Evolutionary conservation across 2,797 vertebrate species (phyloP), one percentile per base, ranked within the genome.

Genomic region (Sphenopsis melanotis): DNA sequence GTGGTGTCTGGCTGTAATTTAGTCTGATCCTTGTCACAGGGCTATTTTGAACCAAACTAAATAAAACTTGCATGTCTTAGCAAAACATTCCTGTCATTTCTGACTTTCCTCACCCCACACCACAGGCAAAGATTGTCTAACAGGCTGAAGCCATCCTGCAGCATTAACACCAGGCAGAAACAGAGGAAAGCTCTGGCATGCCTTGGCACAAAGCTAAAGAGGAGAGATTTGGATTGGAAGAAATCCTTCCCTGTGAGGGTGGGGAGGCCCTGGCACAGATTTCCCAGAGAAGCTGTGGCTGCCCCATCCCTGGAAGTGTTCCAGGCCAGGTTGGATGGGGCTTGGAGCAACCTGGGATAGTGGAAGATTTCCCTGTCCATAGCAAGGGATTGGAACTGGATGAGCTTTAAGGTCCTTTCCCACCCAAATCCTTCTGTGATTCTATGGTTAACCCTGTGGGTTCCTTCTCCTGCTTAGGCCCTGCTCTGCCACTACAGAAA

Each of bases 81-180:
- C 80, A 96, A 93, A 96, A 95, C 92, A 96, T 94, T 95, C 96
- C 85, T 83, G 68, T 79, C 92, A 36, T 93, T 95, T 86, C 70
- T 96, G 81, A 78, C 66, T 95, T 64, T 46, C 42, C 3, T 68
- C 86, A 79, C 72, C 64, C 88, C 47, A 23, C 39, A 12, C 60
- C 90, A 29, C 76, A 49, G 83, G 77, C 72, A 57, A 83, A 44
- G 66, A 6, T 29, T 36, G 37, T 56, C 83, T 36, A 23, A 69
- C 9, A 10, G 74, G 32, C 63, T 82, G 53, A 78, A 37, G 26
- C 41, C 70, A 69, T 81, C 19, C 27, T 29, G 39, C 59, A 82
- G 42, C 78, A 39, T 4, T 26, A 9, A 69, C 61, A n/a, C 29
- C 42, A 20, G 50, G 57, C 30, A 82, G 89, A 65, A 83, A 11